Percentiles rank a stretch among this genome's conserved stretches.
These are phyloP conservation scores for Squalus acanthias DNA, from an alignment of 2,797 vertebrate species.

Conservation along the genomic window DNA sequence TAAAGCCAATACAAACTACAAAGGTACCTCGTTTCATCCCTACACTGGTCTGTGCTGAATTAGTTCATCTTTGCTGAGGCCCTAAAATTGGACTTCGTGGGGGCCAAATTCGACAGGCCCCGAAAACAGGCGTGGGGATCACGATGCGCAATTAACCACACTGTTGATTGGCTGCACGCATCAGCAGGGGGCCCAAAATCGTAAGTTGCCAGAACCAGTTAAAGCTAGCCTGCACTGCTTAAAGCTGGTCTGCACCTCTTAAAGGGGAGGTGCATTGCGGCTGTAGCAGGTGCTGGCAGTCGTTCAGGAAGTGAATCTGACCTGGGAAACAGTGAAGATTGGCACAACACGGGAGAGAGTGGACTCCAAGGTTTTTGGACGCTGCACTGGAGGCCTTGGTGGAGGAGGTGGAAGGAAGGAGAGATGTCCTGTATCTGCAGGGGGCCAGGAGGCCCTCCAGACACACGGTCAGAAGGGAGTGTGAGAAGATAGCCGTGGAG, in stretches of 20 bases:
- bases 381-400: not conserved
- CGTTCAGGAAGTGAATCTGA: not conserved
- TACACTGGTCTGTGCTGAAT: not conserved
- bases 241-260: not conserved
- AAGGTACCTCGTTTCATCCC: not conserved
- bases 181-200: not conserved
- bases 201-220: not conserved
- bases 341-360: too few species aligned
- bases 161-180: not conserved
- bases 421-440: not conserved
- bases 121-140: not conserved
- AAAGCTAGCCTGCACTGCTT: not conserved
- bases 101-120: not conserved
- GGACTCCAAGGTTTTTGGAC: not conserved
- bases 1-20: not conserved
- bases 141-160: not conserved
- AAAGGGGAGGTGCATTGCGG: not conserved
- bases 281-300: not conserved
- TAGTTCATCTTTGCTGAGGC: not conserved
- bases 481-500: not conserved
- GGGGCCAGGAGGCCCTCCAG: not conserved
- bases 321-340: not conserved
- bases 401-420: not conserved
- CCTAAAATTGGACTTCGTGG: not conserved
- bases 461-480: not conserved